These are phyloP conservation scores for Sebastes cheni DNA, from an alignment of 2,797 vertebrate genomes.

Conservation along the genomic window DNA sequence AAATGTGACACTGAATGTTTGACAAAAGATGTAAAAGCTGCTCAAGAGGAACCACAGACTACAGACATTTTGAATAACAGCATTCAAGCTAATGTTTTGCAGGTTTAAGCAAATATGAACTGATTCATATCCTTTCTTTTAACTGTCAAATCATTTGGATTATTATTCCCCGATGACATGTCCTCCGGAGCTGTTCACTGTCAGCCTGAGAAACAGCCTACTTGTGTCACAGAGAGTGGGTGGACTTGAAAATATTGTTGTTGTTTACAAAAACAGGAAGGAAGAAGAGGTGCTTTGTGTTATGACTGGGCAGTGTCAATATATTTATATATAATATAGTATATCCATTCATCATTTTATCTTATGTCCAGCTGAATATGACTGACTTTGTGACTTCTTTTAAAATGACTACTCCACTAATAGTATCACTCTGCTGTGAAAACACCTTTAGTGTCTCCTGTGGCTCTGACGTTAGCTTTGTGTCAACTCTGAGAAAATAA, in stretches of 20 bases:
- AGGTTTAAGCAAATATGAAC: neutral
- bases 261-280: neutral
- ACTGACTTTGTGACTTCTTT: neutral
- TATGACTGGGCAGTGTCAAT: neutral
- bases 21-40: neutral
- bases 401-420: neutral
- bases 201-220: neutral
- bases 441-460: neutral
- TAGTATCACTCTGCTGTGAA: neutral
- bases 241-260: neutral
- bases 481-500: neutral
- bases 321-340: neutral
- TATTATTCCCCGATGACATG: neutral
- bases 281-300: neutral
- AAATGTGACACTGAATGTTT: neutral
- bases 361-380: neutral
- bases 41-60: neutral
- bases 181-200: neutral
- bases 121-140: neutral
- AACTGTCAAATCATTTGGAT: neutral
- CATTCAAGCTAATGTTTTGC: neutral
- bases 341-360: neutral
- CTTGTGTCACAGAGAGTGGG: neutral
- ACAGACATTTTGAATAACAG: neutral
- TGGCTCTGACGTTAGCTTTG: neutral